Percentiles rank a stretch among this genome's conserved stretches.
Conservation (phyloP, 1,140 invertebrate genomes). For the Drosophila albomicans region DNA sequence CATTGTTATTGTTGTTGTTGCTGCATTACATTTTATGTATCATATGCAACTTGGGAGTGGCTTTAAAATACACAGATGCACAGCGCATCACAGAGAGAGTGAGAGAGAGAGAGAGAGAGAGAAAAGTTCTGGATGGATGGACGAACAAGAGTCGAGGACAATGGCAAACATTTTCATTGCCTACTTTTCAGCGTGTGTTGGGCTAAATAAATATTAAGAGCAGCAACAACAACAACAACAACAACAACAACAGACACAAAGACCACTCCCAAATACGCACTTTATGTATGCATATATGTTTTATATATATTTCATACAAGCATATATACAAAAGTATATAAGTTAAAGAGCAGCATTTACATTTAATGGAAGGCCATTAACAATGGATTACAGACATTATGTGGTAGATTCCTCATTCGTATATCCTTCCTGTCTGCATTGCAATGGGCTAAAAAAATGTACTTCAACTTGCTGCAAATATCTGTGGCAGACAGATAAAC, state of each 20-base stretch:
- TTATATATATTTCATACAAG: neutral
- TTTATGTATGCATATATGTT: neutral
- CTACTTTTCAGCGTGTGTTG: slow-evolving; percentile 64
- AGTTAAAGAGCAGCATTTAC: slow-evolving; percentile 10
- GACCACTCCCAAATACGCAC: slow-evolving; percentile 38
- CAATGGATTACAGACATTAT: slow-evolving; percentile 5
- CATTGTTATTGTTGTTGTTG: slow-evolving; percentile 33
- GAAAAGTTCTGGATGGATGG: too few relatives aligned
- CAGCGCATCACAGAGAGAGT: neutral
- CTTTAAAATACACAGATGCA: slow-evolving; percentile 58
- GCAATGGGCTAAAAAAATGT: neutral
- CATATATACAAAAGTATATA: neutral
- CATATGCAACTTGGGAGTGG: slow-evolving; percentile 59
- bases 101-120: too few relatives aligned
- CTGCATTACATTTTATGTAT: slow-evolving; percentile 45
- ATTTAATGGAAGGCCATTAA: slow-evolving; percentile 18
- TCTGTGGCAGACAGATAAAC: neutral
- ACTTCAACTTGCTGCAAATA: neutral
- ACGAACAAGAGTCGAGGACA: slow-evolving; percentile 21
- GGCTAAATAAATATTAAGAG: slow-evolving; percentile 48
- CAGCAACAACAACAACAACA: slow-evolving; percentile 13
- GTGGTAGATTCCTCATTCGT: neutral
- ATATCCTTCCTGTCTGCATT: neutral
- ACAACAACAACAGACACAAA: neutral
- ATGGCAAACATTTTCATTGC: slow-evolving; percentile 65